These are phyloP conservation scores for Leptodactylus fuscus DNA, from an alignment of 2,113 vertebrate genomes.

Conservation along the genomic window DNA sequence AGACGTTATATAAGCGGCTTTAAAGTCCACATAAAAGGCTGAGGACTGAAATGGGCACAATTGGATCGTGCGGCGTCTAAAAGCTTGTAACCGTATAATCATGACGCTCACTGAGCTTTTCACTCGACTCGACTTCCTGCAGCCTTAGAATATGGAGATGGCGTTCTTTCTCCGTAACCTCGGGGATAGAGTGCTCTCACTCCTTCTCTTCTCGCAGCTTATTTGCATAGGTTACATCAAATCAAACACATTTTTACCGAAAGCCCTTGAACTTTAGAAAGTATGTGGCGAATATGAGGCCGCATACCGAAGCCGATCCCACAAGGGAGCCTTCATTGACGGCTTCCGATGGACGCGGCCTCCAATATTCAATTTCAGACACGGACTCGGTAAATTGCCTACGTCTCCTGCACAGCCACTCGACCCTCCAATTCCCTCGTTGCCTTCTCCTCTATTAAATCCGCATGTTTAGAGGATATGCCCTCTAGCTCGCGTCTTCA, in stretches of 20 bases:
- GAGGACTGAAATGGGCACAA: slow-evolving; percentile 59
- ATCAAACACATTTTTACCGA: slow-evolving; percentile 24
- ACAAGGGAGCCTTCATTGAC: slow-evolving; percentile 1
- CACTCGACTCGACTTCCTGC: not conserved
- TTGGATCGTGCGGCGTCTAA: slow-evolving; percentile 51
- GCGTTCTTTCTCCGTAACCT: not conserved
- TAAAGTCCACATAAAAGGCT: slow-evolving; percentile 63
- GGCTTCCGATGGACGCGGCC: not conserved
- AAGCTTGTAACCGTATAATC: slow-evolving; percentile 25
- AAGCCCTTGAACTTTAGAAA: slow-evolving; percentile 39
- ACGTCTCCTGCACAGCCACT: not conserved
- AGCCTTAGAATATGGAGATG: not conserved
- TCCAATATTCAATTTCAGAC: slow-evolving; percentile 37
- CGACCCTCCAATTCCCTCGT: not conserved
- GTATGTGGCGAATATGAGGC: slow-evolving; percentile 17
- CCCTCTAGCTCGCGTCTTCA: not conserved
- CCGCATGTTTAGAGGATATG: not conserved
- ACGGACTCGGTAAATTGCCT: slow-evolving; percentile 16
- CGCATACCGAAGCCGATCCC: slow-evolving; percentile 15
- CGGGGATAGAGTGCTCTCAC: not conserved
- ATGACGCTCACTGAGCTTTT: slow-evolving; percentile 12
- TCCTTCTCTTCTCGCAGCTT: not conserved
- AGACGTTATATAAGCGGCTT: slow-evolving; percentile 62
- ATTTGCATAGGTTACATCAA: slow-evolving; percentile 43
- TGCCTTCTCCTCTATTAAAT: slow-evolving; percentile 15